phyloP scores from a whole-genome alignment of 2,113 vertebrate species.

The Podarcis muralis region DNA sequence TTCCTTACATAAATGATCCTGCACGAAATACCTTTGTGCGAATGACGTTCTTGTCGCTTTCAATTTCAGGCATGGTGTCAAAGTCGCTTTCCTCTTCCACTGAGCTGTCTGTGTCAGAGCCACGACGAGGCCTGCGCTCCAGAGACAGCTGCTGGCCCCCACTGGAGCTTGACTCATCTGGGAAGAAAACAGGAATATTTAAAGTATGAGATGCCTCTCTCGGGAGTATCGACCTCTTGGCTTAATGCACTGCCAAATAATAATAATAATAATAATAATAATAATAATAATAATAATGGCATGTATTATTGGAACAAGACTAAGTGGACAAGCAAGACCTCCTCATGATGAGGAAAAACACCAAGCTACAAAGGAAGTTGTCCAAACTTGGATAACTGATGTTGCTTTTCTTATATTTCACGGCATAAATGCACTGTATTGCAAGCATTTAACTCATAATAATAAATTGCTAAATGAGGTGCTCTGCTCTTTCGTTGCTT shows the following conservation, averaged over 20 bases:
- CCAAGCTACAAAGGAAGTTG: no score
- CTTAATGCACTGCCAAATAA: no score
- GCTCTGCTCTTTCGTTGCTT: background rate
- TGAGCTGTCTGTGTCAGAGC: constrained; percentile 81
- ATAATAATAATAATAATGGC: no score
- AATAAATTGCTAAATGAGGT: background rate
- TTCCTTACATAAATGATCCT: background rate
- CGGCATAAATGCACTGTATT: no score
- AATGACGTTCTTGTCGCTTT: constrained; percentile 81
- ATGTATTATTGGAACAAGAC: no score
- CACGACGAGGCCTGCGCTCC: background rate
- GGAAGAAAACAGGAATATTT: constrained; percentile 25
- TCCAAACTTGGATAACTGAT: no score
- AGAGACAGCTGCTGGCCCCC: constrained; percentile 62
- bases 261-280: no score
- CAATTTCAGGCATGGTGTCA: constrained; percentile 81
- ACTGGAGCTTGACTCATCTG: constrained; percentile 78
- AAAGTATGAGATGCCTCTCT: background rate
- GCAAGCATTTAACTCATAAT: no score
- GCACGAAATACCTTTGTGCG: constrained; percentile 76
- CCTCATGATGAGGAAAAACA: no score
- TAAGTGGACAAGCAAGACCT: no score
- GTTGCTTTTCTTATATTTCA: no score
- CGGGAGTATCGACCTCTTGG: background rate
- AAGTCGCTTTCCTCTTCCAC: constrained; percentile 83